Base-by-base conservation (phyloP, 1,140 invertebrate species). In the Drosophila seguyi region DNA sequence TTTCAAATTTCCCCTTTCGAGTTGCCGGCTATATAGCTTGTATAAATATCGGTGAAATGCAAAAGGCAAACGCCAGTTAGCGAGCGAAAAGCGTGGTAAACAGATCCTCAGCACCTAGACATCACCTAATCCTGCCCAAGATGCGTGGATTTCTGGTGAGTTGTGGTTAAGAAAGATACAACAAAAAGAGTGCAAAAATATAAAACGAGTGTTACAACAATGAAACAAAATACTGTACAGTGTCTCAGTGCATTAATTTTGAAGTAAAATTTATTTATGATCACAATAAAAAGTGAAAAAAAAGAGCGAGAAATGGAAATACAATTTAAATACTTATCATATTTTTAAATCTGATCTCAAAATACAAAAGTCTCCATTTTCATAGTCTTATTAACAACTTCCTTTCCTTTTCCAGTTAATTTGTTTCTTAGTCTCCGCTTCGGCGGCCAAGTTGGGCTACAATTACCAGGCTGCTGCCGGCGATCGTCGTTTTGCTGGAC, bases 111-210 rank as follows among this genome's bases (percentile, higher is more conserved):
- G 58, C 60, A 47, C 50, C 47, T 47, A 60, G 14, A 50, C 65
- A 57, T 56, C 58, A 18, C 34, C 41, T 31, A 71, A 11, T 52
- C 36, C 31, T 36, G 68, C 34, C 16, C 39, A 90, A 80, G 72
- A 90, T 90, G 86, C 87, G 87, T 75, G 82, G 72, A 75, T 75
- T 87, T 63, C 27, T 91, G 71, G 86, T 90, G 57, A 88, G 77
- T 31, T 38, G 10, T 20, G 7, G 7, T 0, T 25, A 10, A n/a
- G 8, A 3, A 55, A 38, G 14, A 6, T 38, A 2, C 2, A n/a
- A n/a, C 22, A 11, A 34, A 7, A 31, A 0, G 20, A 25, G 52
- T 38, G 20, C 6, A 4, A 1, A 16, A 4, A 34, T 22, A 34
- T 14, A 45, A 25, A 25, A 25, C 1, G 4, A 8, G 22, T 16